Evolutionary conservation across 30 jellyfish, hydroid and myxozoan species (phyloP).

Genomic region (Aurelia aurita): DNA sequence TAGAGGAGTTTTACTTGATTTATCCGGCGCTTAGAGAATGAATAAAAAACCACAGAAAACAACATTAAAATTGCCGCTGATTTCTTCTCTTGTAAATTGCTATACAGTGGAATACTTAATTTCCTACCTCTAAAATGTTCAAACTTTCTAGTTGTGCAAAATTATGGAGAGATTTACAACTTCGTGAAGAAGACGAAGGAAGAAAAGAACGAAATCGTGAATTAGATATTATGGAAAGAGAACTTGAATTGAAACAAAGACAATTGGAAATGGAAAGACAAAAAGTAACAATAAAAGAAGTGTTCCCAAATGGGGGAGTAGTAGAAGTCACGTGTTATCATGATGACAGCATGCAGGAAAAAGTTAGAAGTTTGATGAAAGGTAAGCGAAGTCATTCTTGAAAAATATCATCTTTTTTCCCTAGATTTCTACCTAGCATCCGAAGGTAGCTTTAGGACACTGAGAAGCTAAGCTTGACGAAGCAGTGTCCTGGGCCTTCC

Average conservation of each 20-base stretch:
- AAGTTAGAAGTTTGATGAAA: slow-evolving; percentile 77
- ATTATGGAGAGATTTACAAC: slow-evolving; percentile 87
- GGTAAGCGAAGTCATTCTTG: slow-evolving; percentile 51
- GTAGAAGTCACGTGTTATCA: slow-evolving; percentile 96
- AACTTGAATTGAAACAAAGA: slow-evolving; percentile 75
- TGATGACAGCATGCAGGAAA: slow-evolving; percentile 92
- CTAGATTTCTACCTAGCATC: too few species aligned
- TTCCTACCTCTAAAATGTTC: too few species aligned
- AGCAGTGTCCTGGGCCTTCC: too few species aligned
- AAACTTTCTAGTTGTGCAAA: slow-evolving; percentile 83
- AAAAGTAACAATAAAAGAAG: slow-evolving; percentile 92
- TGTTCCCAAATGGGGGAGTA: slow-evolving; percentile 73
- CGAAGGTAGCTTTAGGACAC: too few species aligned
- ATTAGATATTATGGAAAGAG: slow-evolving; percentile 77
- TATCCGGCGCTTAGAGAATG: too few species aligned
- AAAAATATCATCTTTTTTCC: too few species aligned
- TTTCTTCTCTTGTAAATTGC: too few species aligned
- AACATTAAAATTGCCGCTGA: too few species aligned
- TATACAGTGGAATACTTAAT: too few species aligned
- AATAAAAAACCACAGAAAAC: too few species aligned
- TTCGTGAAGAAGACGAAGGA: slow-evolving; percentile 77
- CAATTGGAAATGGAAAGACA: slow-evolving; percentile 95
- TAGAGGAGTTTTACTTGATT: too few species aligned
- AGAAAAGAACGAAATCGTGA: slow-evolving; percentile 74
- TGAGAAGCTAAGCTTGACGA: too few species aligned